Evolutionary conservation across 2,797 vertebrate species (phyloP).

Genomic region (Pseudocheirus occidentalis): DNA sequence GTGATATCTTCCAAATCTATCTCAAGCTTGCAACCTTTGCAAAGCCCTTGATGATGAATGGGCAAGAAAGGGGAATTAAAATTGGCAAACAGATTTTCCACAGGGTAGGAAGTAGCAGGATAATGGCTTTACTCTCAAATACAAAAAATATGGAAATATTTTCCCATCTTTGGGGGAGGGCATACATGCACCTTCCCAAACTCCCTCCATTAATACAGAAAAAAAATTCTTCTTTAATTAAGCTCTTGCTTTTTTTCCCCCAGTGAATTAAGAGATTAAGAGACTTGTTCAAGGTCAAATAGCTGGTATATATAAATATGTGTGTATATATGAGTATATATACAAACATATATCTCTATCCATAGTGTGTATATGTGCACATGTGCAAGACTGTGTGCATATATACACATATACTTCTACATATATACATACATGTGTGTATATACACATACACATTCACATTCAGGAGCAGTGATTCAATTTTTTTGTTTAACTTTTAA

Average conservation of each 20-base stretch:
- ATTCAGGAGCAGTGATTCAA: background rate
- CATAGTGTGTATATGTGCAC: too few species aligned
- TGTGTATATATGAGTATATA: too few species aligned
- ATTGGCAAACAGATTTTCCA: background rate
- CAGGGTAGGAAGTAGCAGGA: background rate
- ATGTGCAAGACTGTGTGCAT: too few species aligned
- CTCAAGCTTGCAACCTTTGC: background rate
- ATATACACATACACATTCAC: background rate
- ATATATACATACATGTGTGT: too few species aligned
- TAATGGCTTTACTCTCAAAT: background rate
- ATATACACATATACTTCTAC: too few species aligned
- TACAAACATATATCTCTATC: background rate
- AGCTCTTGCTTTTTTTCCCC: background rate
- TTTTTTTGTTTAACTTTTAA: background rate
- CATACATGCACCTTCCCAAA: background rate
- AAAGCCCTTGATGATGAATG: background rate
- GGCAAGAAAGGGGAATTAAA: background rate
- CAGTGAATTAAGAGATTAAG: background rate
- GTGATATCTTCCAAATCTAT: background rate
- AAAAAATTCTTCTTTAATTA: background rate
- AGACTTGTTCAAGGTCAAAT: background rate
- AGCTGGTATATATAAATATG: background rate
- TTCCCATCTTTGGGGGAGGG: background rate
- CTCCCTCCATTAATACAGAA: background rate
- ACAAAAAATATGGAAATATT: background rate